A percentile compares a stretch with the other conserved stretches of the same genome.
Conservation (phyloP, 2,113 vertebrate species). For the Solea solea region DNA sequence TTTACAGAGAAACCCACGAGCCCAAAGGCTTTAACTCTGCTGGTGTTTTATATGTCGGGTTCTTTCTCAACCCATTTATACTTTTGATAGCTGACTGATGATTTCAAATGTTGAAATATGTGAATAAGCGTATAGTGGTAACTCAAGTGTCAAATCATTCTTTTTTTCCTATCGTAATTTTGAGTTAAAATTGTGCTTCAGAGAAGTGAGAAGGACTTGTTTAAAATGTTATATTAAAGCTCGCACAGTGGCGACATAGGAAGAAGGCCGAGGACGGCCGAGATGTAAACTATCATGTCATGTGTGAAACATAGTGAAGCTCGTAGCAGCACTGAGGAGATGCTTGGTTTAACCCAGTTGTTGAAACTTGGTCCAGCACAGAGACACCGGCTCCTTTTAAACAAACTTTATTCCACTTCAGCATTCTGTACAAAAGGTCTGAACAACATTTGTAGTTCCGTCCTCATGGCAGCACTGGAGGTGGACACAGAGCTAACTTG, state of each 20-base stretch:
- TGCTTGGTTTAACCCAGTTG: slow-evolving; percentile 8
- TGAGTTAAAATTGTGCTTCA: slow-evolving; percentile 67
- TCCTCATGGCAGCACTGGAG: no score
- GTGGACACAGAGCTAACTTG: no score
- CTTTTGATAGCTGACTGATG: slow-evolving; percentile 68
- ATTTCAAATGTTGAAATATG: slow-evolving; percentile 58
- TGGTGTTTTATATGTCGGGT: slow-evolving; percentile 51
- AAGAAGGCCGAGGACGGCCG: slow-evolving; percentile 10
- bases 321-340: slow-evolving; percentile 24
- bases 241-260: slow-evolving; percentile 40
- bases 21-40: slow-evolving; percentile 48
- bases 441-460: neutral
- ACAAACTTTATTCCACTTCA: neutral
- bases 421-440: neutral
- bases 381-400: neutral
- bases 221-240: slow-evolving; percentile 9
- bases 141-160: slow-evolving; percentile 64
- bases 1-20: slow-evolving; percentile 48
- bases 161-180: slow-evolving; percentile 45
- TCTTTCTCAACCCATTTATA: slow-evolving; percentile 64
- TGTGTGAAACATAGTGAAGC: slow-evolving; percentile 20
- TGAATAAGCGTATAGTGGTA: slow-evolving; percentile 68
- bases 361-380: slow-evolving; percentile 14
- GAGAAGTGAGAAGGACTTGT: slow-evolving; percentile 45
- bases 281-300: neutral